Base-by-base conservation (phyloP, 2,797 vertebrate species). In the Lycodopsis pacificus region DNA sequence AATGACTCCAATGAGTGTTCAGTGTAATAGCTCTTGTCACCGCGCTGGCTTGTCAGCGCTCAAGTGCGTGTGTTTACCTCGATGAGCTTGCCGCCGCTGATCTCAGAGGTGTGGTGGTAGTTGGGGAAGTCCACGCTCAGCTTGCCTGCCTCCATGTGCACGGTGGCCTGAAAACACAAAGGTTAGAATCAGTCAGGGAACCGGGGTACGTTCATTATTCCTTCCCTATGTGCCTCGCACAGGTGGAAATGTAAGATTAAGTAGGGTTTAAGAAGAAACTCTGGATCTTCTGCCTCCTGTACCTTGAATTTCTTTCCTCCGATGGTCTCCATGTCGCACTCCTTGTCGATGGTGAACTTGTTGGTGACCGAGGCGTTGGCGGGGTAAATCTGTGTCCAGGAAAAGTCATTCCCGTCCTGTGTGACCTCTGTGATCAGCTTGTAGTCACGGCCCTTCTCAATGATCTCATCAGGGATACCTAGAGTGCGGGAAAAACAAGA, bases 281-380 rank as follows among this genome's bases (percentile, higher is more conserved):
- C 57, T 65, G 20, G 12, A 44, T 6, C 46, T 19, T 46, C 73
- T 68, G 38, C 13, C 9, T 63, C 76, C 2, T 53, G n/a, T 87
- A 98, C 97, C 96, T 98, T 98, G 91, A 98, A 98, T 76, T 95
- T 97, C 94, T 95, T 99, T n/a, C 97, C 97, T 25, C 94, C 95
- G 36, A 97, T 92, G 76, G 96, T 97, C 83, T 97, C 96, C 94
- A 99, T 96, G 20, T 99, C 96, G 0, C 93, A 84, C 76, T 99
- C 97, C 81, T 96, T 93, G 89, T 92, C 96, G 1, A 97, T 61
- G 10, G 90, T 94, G 90, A 99, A 99, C 30, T 77, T 94, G 93
- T 99, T 99, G 91, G 87, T 95, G 13, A 96, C 92, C 68, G 77
- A 94, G 77, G 95, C 89, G 13, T 90, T 93, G 1, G 94, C 85